Evolutionary conservation across 2,888 invertebrate genomes (phyloP).

Genomic region (Callyntrura guangdongensis): DNA sequence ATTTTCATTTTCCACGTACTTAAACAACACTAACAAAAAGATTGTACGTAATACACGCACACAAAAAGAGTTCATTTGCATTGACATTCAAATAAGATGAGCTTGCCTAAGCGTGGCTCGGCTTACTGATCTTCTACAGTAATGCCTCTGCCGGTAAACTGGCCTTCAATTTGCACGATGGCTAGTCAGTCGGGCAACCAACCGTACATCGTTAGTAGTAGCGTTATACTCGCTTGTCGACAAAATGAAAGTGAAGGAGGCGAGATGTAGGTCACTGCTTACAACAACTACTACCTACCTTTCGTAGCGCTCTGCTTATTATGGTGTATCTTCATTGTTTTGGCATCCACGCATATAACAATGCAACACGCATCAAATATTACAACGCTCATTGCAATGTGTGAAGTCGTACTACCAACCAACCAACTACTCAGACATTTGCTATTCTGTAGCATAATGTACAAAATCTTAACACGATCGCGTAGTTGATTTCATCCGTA

Average conservation of each 20-base stretch:
- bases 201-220: neutral
- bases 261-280: conserved; percentile 74
- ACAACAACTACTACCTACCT: conserved; percentile 33
- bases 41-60: neutral
- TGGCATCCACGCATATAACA: conserved; percentile 2
- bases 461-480: too few relatives aligned
- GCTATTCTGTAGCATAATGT: too few relatives aligned
- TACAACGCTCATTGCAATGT: too few relatives aligned
- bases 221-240: neutral
- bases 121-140: neutral
- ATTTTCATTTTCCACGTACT: neutral
- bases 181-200: conserved; percentile 25
- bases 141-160: conserved; percentile 56
- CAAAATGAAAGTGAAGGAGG: conserved; percentile 77
- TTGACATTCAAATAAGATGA: conserved; percentile 17
- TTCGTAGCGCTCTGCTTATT: conserved; percentile 72
- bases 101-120: neutral
- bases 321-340: conserved; percentile 42
- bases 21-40: neutral
- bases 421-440: too few relatives aligned
- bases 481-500: too few relatives aligned
- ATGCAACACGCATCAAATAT: neutral
- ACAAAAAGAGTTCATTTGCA: neutral
- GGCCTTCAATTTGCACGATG: conserved; percentile 74
- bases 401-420: too few relatives aligned